Conservation (phyloP, 1,140 invertebrate species). For the Leptinotarsa lineolata region DNA sequence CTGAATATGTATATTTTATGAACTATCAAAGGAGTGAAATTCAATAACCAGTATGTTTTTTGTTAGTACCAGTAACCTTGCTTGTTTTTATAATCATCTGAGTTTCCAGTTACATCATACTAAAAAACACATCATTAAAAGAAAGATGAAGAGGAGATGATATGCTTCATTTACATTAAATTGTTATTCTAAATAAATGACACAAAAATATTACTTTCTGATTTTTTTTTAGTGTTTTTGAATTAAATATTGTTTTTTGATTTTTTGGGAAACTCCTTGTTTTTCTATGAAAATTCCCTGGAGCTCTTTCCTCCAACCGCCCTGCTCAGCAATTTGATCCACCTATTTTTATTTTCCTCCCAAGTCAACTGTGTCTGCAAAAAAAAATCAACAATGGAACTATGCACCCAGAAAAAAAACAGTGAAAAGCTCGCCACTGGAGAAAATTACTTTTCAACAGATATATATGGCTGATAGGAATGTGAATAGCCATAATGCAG, state of each 20-base stretch:
- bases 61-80: too few species aligned
- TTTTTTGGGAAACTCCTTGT: slow-evolving; percentile 17
- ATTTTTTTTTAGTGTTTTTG: not conserved
- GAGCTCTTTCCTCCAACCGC: slow-evolving; percentile 38
- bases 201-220: not conserved
- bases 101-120: not conserved
- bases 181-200: too few species aligned
- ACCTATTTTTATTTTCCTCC: slow-evolving; percentile 53
- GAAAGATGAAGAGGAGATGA: not conserved
- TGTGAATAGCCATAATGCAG: too few species aligned
- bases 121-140: too few species aligned
- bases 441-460: too few species aligned
- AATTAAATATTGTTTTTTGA: slow-evolving; percentile 8
- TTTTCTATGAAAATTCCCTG: slow-evolving; percentile 2
- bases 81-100: too few species aligned
- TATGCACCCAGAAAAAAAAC: too few species aligned
- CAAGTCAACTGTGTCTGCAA: slow-evolving; percentile 52
- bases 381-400: slow-evolving; percentile 9
- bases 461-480: too few species aligned
- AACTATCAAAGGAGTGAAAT: too few species aligned
- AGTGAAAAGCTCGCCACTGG: too few species aligned
- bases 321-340: slow-evolving; percentile 49
- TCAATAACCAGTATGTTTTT: too few species aligned
- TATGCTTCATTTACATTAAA: not conserved
- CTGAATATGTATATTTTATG: too few species aligned